Percentiles rank a stretch among this genome's conserved stretches.
Evolutionary conservation across 2,113 vertebrate genomes (phyloP).

Genomic region (Empidonax traillii): DNA sequence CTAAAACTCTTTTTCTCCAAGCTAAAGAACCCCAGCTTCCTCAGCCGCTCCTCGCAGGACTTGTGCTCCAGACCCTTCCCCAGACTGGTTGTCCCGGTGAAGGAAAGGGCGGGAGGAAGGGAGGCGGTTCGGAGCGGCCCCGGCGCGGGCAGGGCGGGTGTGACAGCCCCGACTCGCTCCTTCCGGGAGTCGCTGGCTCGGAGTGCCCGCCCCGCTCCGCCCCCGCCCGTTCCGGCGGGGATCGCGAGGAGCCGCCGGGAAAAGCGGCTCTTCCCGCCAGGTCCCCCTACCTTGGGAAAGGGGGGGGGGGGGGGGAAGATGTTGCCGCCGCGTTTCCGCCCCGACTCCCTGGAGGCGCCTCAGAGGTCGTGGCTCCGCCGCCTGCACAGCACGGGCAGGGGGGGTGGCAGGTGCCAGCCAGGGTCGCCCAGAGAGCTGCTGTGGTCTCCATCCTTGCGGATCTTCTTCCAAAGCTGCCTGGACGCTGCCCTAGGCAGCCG

Average conservation of each 20-base stretch:
- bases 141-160: too few species aligned
- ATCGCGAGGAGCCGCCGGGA: background rate
- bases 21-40: background rate
- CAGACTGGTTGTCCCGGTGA: background rate
- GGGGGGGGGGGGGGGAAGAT: too few species aligned
- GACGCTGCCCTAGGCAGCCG: background rate
- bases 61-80: background rate
- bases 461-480: background rate
- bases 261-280: rapidly evolving
- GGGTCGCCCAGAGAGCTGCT: background rate
- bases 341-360: background rate
- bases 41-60: background rate
- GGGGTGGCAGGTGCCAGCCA: background rate
- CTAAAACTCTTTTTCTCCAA: background rate
- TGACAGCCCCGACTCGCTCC: background rate
- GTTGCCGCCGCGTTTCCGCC: too few species aligned
- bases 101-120: background rate
- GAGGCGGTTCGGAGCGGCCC: rapidly evolving
- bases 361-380: background rate
- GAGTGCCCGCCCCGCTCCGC: background rate
- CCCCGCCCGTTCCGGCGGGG: background rate
- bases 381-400: background rate
- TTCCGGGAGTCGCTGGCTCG: background rate
- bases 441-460: background rate
- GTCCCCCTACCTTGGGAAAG: too few species aligned